A percentile compares a stretch with the other conserved stretches of the same genome.
These are phyloP conservation scores for Apteryx owenii DNA, from an alignment of 2,113 vertebrate genomes.

Conservation along the genomic window DNA sequence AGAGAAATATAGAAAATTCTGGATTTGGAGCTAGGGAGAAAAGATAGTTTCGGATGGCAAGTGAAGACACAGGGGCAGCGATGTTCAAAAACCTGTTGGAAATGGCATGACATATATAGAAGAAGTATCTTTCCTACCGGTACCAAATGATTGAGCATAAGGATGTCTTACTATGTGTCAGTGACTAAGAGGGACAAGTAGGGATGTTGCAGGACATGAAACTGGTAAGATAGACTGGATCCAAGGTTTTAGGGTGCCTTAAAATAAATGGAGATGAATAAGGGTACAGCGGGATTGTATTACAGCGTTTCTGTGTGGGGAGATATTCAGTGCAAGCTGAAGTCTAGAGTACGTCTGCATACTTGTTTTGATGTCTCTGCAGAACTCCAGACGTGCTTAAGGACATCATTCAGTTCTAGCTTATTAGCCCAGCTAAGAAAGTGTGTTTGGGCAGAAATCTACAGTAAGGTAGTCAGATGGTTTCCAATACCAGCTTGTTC, in stretches of 20 bases:
- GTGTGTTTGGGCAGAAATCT: background rate
- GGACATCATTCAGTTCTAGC: background rate
- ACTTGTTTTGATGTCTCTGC: background rate
- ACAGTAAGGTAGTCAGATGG: background rate
- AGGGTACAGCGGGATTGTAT: background rate
- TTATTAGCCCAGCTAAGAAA: background rate
- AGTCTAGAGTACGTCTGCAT: background rate
- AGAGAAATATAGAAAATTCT: background rate
- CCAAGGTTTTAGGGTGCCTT: background rate
- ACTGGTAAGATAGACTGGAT: background rate
- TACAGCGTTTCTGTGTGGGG: background rate
- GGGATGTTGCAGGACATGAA: background rate
- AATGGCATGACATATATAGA: background rate
- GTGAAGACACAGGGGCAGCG: background rate
- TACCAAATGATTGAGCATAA: background rate
- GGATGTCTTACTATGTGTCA: background rate
- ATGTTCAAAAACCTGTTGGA: background rate
- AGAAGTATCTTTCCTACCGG: background rate
- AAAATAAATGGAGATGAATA: background rate
- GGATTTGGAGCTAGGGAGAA: background rate
- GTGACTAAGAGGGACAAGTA: background rate
- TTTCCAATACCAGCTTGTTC: background rate
- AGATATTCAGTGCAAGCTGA: fast-evolving
- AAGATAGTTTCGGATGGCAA: background rate
- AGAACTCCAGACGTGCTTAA: background rate